Base-by-base conservation (phyloP, 2,888 invertebrate species). In the Escarpia spicata region DNA sequence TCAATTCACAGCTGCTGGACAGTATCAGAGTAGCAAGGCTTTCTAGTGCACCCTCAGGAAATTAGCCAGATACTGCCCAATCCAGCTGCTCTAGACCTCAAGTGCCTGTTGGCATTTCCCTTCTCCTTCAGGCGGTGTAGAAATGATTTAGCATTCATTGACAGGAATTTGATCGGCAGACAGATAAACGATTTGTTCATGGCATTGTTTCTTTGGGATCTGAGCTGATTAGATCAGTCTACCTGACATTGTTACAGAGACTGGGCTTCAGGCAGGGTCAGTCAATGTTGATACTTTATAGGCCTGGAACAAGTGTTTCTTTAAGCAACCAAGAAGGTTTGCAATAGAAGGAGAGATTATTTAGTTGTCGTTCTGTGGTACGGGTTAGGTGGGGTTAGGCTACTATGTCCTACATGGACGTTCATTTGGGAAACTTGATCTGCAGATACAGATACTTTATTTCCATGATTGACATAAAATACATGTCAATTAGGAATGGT, bases 41-140 rank as follows among this genome's bases (percentile, higher is more conserved):
- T 52, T 52, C 52, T 52, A 9, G 52, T 75, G 75, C 19, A 75
- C 75, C 6, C 75, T 75, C 75, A 75, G 75, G 75, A 75, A 75
- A 75, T 75, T 75, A 75, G 75, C n/a, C 26, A 6, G 2, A 75
- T 26, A 26, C 75, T 75, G 19, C n/a, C 75, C 75, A 26, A 26
- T 75, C 4, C 75, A 75, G 75, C 75, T 75, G 75, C 3, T 75
- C 19, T 75, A 26, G 75, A 75, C 19, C 19, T 75, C 75, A 75
- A 75, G 75, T 75, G 75, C n/a, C 75, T 75, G 75, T 75, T 75
- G 75, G 75, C 75, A 52, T 75, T 75, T 75, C 75, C 75, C 75
- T 26, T 19, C 75, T 75, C 19, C 75, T 26, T 15, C 26, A n/a
- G 75, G n/a, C n/a, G 75, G 75, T 75, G 6, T 75, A 75, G 75